Base-by-base conservation (phyloP, 1,140 invertebrate genomes). In the Drosophila fuyamai region DNA sequence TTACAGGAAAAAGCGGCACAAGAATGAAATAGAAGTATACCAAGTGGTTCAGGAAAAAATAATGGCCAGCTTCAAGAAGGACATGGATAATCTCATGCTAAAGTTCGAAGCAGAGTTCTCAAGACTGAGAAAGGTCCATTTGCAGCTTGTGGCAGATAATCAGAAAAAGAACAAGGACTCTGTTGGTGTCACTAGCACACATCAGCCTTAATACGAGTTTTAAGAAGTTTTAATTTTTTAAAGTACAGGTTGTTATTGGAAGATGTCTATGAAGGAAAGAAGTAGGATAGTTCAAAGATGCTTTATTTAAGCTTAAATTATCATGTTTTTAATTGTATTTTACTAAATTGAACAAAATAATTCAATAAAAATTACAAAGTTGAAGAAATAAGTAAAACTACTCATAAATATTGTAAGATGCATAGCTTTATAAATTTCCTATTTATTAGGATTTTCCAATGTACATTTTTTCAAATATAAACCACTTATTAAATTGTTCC, bases 1-100 rank as follows among this genome's bases (percentile, higher is more conserved):
- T 12, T 13, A 5, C 48, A 78, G 84, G 9, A 78, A 74, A 23
- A 76, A 92, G 27, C 44, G 68, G 1, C 66, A 71, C 13, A 75
- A 83, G 27, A 9, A 16, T 6, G 62, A 81, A 46, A 63, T 91
- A 1, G 46, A 80, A 18, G 23, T 58, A 9, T 91, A 84, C 58
- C 9, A 81, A 2, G 2, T 56, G 32, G 68, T 62, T 8, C 72
- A 81, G 9, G 76, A 76, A 16, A 18, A 75, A 23, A 32, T 90
- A 0, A 90, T 79, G 57, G 41, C 55, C 4, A 77, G 63, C 40
- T 92, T 85, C 29, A 82, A 71, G 32, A 47, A 47, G 16, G 46
- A 77, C 0, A 14, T 90, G 12, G 27, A 88, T 0, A 79, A 92
- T 12, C 48, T 92, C 5, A 86, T 84, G 23, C 16, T 27, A 6